Conservation (phyloP, 2,797 vertebrate species). For the Lagocephalus sceleratus region DNA sequence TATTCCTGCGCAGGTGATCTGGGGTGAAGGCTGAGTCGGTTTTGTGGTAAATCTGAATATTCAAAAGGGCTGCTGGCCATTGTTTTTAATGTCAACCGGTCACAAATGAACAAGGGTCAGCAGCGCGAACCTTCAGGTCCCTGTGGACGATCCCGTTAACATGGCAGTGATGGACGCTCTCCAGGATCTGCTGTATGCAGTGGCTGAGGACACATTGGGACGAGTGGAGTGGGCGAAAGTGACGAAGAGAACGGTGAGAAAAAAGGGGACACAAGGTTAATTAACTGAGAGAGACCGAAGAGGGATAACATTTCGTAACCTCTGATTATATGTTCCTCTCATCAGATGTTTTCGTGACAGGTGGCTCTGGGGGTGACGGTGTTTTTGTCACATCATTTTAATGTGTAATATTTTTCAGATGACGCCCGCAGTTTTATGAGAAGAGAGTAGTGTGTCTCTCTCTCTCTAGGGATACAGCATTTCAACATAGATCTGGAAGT, state of each 20-base stretch:
- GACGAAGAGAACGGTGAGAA: constrained; percentile 15
- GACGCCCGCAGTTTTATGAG: constrained; percentile 9
- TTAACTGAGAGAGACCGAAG: constrained; percentile 7
- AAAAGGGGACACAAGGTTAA: constrained; percentile 1
- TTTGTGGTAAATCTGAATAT: too few species aligned
- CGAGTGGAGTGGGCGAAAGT: constrained; percentile 21
- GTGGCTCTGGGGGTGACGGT: too few species aligned
- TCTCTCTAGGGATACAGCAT: constrained; percentile 30
- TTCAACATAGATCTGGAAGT: constrained; percentile 40
- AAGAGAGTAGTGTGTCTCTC: constrained; percentile 17
- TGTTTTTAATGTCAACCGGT: constrained; percentile 12
- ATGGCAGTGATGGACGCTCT: constrained; percentile 89
- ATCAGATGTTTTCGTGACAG: background rate
- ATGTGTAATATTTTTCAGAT: constrained; percentile 8
- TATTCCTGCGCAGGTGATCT: too few species aligned
- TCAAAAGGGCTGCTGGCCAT: background rate
- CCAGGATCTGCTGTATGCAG: constrained; percentile 89
- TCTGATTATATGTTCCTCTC: constrained; percentile 4
- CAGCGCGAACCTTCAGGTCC: constrained; percentile 84
- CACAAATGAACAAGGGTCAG: constrained; percentile 13
- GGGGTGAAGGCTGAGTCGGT: too few species aligned
- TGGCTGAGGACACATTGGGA: constrained; percentile 69
- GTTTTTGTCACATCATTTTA: background rate
- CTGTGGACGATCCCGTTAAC: constrained; percentile 87
- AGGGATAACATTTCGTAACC: constrained; percentile 20